A percentile compares a stretch with the other conserved stretches of the same genome.
phyloP scores from a whole-genome alignment of 2,113 vertebrate genomes.

The Nettapus auritus region DNA sequence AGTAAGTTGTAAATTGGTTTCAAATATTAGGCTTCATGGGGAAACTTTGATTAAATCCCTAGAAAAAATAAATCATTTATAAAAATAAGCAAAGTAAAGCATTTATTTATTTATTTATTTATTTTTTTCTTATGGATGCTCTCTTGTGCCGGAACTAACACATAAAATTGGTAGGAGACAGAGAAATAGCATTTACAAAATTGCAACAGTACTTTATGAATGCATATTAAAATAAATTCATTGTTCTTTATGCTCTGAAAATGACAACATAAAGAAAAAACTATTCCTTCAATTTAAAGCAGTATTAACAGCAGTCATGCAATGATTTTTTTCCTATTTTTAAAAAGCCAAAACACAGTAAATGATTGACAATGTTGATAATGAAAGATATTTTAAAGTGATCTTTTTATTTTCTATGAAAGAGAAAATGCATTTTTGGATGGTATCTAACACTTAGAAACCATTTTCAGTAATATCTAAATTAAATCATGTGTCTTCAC shows the following conservation, averaged over 20 bases:
- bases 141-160: neutral
- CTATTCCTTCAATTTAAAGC: constrained; percentile 52
- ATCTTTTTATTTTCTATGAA: constrained; percentile 56
- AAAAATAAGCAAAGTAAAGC: neutral
- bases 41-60: constrained; percentile 65
- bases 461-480: constrained; percentile 19
- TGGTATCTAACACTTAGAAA: constrained; percentile 25
- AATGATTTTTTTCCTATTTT: constrained; percentile 62
- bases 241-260: neutral
- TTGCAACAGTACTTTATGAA: neutral
- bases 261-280: constrained; percentile 21
- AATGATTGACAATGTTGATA: constrained; percentile 64
- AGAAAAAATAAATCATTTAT: constrained; percentile 47
- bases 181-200: constrained; percentile 27
- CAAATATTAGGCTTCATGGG: constrained; percentile 52
- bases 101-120: neutral
- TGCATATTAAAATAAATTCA: constrained; percentile 2
- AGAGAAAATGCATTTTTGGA: constrained; percentile 37
- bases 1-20: constrained; percentile 41
- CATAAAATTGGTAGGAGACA: neutral
- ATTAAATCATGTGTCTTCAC: constrained; percentile 2
- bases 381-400: constrained; percentile 25
- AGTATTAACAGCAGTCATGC: constrained; percentile 43
- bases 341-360: constrained; percentile 26
- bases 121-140: neutral